Evolutionary conservation across 2,797 vertebrate species (phyloP).

Genomic region (Hephaestus fuliginosus): DNA sequence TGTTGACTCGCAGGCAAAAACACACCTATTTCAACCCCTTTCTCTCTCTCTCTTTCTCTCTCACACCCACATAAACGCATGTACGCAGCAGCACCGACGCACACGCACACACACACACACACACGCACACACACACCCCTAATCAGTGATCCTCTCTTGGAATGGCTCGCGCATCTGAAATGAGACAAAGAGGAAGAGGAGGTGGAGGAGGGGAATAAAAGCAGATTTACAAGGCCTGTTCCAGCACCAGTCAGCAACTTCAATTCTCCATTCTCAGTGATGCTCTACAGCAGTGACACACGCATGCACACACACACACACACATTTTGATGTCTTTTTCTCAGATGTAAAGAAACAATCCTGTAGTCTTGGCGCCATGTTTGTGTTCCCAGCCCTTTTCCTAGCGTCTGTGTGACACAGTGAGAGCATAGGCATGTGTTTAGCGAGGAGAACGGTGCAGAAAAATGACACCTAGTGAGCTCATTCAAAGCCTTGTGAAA

Average conservation of each 20-base stretch:
- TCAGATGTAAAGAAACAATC: constrained; percentile 35
- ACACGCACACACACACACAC: constrained; percentile 32
- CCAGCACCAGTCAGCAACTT: constrained; percentile 74
- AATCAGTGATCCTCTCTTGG: constrained; percentile 66
- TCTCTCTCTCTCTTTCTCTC: background rate
- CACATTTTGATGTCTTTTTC: constrained; percentile 46
- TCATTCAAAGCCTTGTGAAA: constrained; percentile 12
- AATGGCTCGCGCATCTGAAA: constrained; percentile 57
- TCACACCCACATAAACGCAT: constrained; percentile 38
- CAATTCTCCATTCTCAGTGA: constrained; percentile 52
- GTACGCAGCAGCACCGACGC: constrained; percentile 15
- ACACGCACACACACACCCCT: constrained; percentile 34
- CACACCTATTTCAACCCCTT: constrained; percentile 27
- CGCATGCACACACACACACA: constrained; percentile 6
- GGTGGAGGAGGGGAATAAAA: constrained; percentile 64
- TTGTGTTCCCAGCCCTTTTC: constrained; percentile 16
- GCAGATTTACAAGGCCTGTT: constrained; percentile 70
- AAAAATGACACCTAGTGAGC: constrained; percentile 37
- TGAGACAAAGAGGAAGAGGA: constrained; percentile 69
- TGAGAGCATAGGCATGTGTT: constrained; percentile 13
- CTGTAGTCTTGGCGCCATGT: constrained; percentile 23
- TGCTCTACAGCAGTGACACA: constrained; percentile 56
- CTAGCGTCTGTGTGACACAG: background rate
- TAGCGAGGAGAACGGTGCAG: constrained; percentile 14
- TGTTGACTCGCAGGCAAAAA: constrained; percentile 24